These are phyloP conservation scores for Eptesicus fuscus DNA, from an alignment of 2,113 vertebrate species.

Conservation along the genomic window DNA sequence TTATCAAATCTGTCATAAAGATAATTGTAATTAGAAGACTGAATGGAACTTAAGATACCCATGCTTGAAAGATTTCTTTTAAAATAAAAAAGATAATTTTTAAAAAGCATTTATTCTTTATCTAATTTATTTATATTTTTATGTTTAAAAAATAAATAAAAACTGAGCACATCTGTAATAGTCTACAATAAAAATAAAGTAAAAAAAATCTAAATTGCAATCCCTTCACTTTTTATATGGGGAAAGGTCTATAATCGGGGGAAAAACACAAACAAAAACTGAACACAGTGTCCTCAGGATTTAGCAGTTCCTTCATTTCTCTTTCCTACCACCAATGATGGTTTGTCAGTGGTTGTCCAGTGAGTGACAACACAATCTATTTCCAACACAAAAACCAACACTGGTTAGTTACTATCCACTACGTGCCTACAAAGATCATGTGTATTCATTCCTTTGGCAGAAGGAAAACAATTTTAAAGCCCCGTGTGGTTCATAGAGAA, in stretches of 20 bases:
- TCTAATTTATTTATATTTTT: neutral
- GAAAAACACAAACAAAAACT: neutral
- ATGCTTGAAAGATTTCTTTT: neutral
- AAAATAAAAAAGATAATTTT: slow-evolving; percentile 15
- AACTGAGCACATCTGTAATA: neutral
- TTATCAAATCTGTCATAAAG: slow-evolving; percentile 86
- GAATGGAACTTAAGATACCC: neutral
- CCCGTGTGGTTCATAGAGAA: neutral
- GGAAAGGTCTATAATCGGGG: too few relatives aligned
- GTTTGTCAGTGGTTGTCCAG: neutral
- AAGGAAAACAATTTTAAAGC: slow-evolving; percentile 32
- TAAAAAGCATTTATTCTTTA: slow-evolving; percentile 19
- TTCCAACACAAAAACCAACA: slow-evolving; percentile 7
- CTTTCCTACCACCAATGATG: neutral
- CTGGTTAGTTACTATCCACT: neutral
- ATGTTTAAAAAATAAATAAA: slow-evolving; percentile 22
- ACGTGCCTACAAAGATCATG: neutral
- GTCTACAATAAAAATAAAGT: too few relatives aligned
- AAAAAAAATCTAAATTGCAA: too few relatives aligned
- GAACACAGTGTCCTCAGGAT: neutral
- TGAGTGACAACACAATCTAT: neutral
- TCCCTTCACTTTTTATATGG: too few relatives aligned
- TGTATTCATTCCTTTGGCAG: neutral
- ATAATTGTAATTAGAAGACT: slow-evolving; percentile 37
- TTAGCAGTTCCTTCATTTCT: neutral